Percentiles rank a stretch among this genome's conserved stretches.
Conservation (phyloP, 2,113 vertebrate genomes). For the Sebastes schlegelii region DNA sequence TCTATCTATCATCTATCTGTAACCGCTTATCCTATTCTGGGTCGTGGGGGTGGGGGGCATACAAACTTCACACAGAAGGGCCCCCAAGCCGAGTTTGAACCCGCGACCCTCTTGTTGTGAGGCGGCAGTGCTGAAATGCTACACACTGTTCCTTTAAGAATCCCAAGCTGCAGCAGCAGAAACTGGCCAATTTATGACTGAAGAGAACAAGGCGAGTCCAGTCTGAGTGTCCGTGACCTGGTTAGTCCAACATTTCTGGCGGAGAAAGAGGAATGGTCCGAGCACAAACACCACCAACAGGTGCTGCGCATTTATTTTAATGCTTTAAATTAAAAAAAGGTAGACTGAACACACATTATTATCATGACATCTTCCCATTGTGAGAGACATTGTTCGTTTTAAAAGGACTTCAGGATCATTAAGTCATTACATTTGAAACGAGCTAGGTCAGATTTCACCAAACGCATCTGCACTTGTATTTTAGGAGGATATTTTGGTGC, state of each 20-base stretch:
- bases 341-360: background rate
- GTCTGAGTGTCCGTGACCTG: conserved; percentile 16
- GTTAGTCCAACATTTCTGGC: background rate
- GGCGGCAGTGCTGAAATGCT: no score
- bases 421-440: conserved; percentile 2
- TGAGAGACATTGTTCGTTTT: background rate
- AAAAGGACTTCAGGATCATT: background rate
- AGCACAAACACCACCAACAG: background rate
- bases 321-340: background rate
- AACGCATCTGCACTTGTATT: conserved; percentile 3
- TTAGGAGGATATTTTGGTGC: conserved; percentile 48
- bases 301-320: background rate
- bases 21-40: no score
- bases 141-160: background rate
- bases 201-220: conserved; percentile 10
- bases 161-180: background rate
- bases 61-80: no score
- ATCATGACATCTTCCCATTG: background rate
- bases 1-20: no score
- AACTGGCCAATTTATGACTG: background rate
- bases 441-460: conserved; percentile 14
- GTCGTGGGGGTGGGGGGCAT: no score
- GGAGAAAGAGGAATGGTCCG: conserved; percentile 19
- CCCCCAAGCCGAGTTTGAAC: no score
- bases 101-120: no score